Evolutionary conservation across 1,140 invertebrate species (phyloP).

Genomic region (Oncopodura yosiiana): DNA sequence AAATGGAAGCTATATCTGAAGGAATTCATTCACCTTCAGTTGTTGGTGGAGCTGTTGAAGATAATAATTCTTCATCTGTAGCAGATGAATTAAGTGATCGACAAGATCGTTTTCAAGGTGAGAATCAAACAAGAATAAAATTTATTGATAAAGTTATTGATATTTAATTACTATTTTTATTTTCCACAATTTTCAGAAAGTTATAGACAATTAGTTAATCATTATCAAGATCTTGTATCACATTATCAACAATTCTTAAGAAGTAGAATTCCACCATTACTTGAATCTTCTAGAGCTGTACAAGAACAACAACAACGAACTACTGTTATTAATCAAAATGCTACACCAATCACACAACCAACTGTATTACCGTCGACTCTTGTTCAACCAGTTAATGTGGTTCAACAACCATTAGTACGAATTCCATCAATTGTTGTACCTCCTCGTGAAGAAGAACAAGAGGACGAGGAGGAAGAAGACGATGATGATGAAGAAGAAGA

Average conservation of each 20-base stretch:
- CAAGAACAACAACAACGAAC: not conserved
- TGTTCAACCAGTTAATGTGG: too few species aligned
- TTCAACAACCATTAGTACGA: too few species aligned
- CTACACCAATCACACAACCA: not conserved
- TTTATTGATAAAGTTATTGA: not conserved
- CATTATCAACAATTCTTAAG: slow-evolving; percentile 34
- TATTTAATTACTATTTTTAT: not conserved
- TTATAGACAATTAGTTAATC: slow-evolving; percentile 33
- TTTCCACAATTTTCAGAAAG: slow-evolving; percentile 15
- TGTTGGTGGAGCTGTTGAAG: not conserved
- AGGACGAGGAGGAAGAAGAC: too few species aligned
- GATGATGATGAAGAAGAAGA: too few species aligned
- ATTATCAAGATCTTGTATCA: slow-evolving; percentile 32
- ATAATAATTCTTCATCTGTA: not conserved
- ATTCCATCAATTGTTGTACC: too few species aligned
- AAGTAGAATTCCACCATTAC: slow-evolving; percentile 25
- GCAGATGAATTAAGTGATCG: slow-evolving; percentile 19
- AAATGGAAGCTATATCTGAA: not conserved
- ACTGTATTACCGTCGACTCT: too few species aligned
- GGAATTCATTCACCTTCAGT: not conserved
- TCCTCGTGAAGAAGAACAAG: too few species aligned
- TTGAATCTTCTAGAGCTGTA: slow-evolving; percentile 20
- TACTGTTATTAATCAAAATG: not conserved
- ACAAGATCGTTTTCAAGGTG: slow-evolving; percentile 33
- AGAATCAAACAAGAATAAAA: too few species aligned